Percentiles rank a stretch among this genome's conserved stretches.
These are phyloP conservation scores for Eueremaeus valkanovi DNA, from an alignment of 2,888 invertebrate genomes.

Conservation along the genomic window DNA sequence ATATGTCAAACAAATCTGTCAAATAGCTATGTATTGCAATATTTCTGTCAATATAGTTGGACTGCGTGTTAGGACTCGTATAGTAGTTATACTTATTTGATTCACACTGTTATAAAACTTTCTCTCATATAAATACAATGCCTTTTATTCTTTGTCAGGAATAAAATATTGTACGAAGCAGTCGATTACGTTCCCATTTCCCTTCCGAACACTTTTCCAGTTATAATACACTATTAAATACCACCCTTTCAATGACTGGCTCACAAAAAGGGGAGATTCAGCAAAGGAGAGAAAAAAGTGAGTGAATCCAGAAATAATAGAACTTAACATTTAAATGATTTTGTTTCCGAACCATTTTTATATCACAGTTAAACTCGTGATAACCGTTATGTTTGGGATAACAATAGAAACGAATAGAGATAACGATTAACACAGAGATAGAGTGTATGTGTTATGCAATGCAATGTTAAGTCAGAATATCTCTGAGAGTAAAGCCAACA, in stretches of 20 bases:
- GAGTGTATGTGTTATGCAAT: background rate
- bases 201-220: background rate
- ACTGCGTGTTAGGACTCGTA: conserved; percentile 20
- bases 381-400: background rate
- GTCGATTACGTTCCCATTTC: background rate
- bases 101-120: conserved; percentile 3
- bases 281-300: background rate
- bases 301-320: background rate
- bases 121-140: conserved; percentile 5
- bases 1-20: conserved; percentile 26
- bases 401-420: conserved; percentile 7
- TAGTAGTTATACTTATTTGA: conserved; percentile 1
- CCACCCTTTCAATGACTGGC: conserved; percentile 3
- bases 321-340: conserved; percentile 11
- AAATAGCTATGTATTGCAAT: conserved; percentile 31
- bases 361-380: background rate
- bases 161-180: background rate
- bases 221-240: background rate
- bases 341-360: conserved; percentile 18
- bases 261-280: background rate
- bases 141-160: background rate
- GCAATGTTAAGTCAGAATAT: background rate
- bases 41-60: conserved; percentile 21
- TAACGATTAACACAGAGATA: background rate
- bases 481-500: background rate